A percentile compares a stretch with the other conserved stretches of the same genome.
These are phyloP conservation scores for Tachina fera DNA, from an alignment of 2,888 invertebrate genomes.

Conservation along the genomic window DNA sequence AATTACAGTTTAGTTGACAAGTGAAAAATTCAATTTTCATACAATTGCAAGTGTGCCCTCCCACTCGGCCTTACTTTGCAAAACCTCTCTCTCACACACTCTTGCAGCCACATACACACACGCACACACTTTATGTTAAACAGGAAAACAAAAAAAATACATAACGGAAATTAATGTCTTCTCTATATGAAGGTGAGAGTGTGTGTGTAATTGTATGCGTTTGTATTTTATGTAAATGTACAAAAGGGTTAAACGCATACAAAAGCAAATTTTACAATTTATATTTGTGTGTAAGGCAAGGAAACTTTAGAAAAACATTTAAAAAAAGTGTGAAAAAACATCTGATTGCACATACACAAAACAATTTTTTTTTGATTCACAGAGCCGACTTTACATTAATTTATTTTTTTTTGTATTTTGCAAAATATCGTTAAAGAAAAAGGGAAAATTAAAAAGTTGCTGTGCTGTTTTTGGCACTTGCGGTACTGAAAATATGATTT, in stretches of 20 bases:
- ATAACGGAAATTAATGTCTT: conserved; percentile 65
- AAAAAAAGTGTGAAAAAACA: no score
- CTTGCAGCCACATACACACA: background rate
- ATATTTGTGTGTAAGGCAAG: no score
- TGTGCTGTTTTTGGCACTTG: no score
- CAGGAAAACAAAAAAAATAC: conserved; percentile 3
- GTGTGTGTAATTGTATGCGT: background rate
- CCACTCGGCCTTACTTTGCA: background rate
- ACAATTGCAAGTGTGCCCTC: background rate
- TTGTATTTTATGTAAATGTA: background rate
- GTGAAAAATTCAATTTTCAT: background rate
- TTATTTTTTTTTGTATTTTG: no score
- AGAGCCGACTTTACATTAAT: no score
- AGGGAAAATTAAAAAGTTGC: no score
- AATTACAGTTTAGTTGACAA: background rate
- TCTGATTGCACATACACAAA: no score
- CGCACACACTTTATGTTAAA: background rate
- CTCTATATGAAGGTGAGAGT: background rate
- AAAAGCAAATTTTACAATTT: no score
- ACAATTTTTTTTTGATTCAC: no score
- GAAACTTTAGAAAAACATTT: no score
- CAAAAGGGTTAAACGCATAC: background rate
- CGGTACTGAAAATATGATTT: no score
- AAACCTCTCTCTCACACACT: background rate
- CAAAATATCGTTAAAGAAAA: no score